Conservation (phyloP, 2,888 invertebrate species). For the Andrena trimmerana region DNA sequence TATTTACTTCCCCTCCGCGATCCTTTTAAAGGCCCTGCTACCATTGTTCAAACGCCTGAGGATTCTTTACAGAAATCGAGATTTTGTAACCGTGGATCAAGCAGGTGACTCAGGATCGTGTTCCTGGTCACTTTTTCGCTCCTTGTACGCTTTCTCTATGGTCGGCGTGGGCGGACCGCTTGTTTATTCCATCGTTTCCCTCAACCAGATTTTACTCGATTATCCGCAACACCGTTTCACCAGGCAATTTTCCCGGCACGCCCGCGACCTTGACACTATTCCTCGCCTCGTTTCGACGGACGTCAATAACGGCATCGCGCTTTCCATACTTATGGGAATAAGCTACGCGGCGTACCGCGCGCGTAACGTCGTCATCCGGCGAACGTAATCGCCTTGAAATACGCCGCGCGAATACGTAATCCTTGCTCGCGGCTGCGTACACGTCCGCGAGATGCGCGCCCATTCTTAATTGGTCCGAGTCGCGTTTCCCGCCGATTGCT, state of each 20-base stretch:
- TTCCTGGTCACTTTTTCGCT: background rate
- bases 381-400: constrained; percentile 67
- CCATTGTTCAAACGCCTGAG: too few species aligned
- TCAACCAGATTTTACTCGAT: background rate
- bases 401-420: constrained; percentile 60
- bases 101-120: background rate
- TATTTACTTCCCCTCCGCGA: too few species aligned
- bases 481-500: constrained; percentile 22
- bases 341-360: constrained; percentile 34
- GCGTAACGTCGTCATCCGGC: constrained; percentile 60
- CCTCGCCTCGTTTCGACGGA: constrained; percentile 19
- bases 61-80: too few species aligned
- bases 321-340: constrained; percentile 59
- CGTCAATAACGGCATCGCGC: constrained; percentile 46
- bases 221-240: background rate
- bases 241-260: constrained; percentile 28
- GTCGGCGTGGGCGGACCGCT: background rate
- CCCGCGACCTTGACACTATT: constrained; percentile 64
- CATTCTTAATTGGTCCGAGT: constrained; percentile 42
- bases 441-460: constrained; percentile 36
- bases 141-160: background rate
- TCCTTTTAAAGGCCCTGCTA: too few species aligned
- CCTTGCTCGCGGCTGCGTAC: constrained; percentile 24
- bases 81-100: too few species aligned
- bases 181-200: background rate